Evolutionary conservation across 2,113 vertebrate genomes (phyloP).

Genomic region (Psammodynastes pulverulentus): DNA sequence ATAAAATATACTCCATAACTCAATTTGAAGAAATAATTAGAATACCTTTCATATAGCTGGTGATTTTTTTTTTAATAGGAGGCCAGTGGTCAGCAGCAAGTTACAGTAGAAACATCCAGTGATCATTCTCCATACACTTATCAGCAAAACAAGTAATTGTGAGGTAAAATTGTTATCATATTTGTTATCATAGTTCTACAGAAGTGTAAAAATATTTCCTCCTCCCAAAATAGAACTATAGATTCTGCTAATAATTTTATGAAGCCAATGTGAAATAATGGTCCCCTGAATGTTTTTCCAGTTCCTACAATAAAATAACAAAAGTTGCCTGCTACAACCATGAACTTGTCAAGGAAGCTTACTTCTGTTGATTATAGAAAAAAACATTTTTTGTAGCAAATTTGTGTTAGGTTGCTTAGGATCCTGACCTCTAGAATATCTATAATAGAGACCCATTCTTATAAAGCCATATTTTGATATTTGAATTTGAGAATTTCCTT

Average conservation of each 20-base stretch:
- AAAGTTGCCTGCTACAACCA: neutral
- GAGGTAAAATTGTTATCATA: constrained; percentile 81
- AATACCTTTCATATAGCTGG: constrained; percentile 27
- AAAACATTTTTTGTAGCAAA: neutral
- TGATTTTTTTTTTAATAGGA: constrained; percentile 77
- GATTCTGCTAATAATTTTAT: neutral
- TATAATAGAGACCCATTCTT: neutral
- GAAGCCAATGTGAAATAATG: constrained; percentile 27
- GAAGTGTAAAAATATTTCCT: constrained; percentile 16
- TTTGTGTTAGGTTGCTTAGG: neutral
- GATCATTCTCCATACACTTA: constrained; percentile 95
- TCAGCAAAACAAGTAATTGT: constrained; percentile 93
- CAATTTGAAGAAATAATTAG: constrained; percentile 19
- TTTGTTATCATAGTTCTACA: constrained; percentile 16
- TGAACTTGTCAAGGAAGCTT: neutral
- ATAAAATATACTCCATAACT: neutral
- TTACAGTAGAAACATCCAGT: constrained; percentile 85
- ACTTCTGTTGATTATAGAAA: neutral
- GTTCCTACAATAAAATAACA: neutral
- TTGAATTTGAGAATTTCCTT: neutral
- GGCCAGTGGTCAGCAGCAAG: constrained; percentile 86
- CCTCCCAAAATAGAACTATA: neutral
- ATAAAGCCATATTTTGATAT: neutral
- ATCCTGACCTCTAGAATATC: neutral
- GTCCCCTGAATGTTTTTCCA: neutral